Evolutionary conservation across 2,797 vertebrate genomes (phyloP).

Genomic region (Takifugu ocellatus): DNA sequence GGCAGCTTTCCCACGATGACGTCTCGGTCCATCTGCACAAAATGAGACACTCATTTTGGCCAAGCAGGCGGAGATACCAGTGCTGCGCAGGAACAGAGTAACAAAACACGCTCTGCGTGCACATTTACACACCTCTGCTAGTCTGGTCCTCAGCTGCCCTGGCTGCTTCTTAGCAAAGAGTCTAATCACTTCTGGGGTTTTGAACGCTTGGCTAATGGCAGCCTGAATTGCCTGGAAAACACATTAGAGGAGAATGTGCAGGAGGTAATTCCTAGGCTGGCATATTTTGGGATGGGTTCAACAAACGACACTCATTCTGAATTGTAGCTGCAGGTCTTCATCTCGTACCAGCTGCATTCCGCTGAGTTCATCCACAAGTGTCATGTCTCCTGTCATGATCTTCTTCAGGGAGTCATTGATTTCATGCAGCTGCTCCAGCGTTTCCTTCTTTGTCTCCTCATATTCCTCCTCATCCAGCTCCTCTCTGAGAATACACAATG

Average conservation of each 20-base stretch:
- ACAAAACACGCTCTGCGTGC: neutral
- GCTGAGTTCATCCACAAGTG: conserved; percentile 92
- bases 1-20: conserved; percentile 92
- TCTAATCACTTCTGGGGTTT: conserved; percentile 96
- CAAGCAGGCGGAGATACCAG: conserved; percentile 3
- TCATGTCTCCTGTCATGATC: conserved; percentile 97
- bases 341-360: conserved; percentile 93
- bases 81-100: neutral
- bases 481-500: conserved; percentile 73
- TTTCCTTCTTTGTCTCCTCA: conserved; percentile 96
- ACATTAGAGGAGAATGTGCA: conserved; percentile 5
- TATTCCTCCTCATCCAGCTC: conserved; percentile 94
- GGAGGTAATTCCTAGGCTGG: neutral
- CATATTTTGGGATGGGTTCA: no score
- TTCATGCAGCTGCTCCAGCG: conserved; percentile 92
- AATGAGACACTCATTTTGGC: conserved; percentile 34
- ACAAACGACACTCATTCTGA: neutral
- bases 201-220: conserved; percentile 98
- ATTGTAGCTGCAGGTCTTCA: neutral
- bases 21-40: conserved; percentile 90
- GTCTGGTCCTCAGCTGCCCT: conserved; percentile 88
- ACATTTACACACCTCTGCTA: conserved; percentile 84
- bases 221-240: conserved; percentile 90
- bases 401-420: conserved; percentile 96
- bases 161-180: conserved; percentile 99